A percentile compares a stretch with the other conserved stretches of the same genome.
Evolutionary conservation across 2,888 invertebrate species (phyloP).

Genomic region (Netelia fuscicornis): DNA sequence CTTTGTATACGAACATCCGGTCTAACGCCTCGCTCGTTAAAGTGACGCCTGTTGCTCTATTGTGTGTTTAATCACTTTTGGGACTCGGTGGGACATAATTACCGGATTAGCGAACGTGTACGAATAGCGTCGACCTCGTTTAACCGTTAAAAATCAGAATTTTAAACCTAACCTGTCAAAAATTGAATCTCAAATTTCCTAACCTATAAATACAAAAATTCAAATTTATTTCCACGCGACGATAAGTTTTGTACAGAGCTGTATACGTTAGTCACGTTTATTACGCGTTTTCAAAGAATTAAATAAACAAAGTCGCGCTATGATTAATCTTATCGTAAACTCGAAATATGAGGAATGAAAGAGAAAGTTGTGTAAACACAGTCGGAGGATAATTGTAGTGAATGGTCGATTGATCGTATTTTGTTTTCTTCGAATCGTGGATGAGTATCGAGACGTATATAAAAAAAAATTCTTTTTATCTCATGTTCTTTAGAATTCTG

Average conservation of each 20-base stretch:
- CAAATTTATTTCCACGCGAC: no score
- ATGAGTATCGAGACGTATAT: neutral
- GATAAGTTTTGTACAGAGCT: no score
- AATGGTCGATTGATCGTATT: neutral
- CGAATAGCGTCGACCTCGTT: no score
- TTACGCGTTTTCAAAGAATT: neutral
- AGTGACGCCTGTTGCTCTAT: neutral
- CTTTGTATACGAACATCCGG: neutral
- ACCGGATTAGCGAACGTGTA: neutral
- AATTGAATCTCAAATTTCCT: no score
- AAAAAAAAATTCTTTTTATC: neutral
- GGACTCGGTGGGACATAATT: neutral
- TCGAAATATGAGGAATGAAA: neutral
- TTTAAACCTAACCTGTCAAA: no score
- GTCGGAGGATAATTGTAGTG: neutral
- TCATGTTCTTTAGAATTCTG: neutral
- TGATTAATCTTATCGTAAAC: neutral
- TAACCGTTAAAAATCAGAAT: no score
- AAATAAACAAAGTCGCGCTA: neutral
- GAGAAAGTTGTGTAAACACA: neutral
- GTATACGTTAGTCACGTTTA: neutral
- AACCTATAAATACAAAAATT: no score
- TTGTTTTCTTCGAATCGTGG: neutral
- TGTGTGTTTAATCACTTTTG: neutral
- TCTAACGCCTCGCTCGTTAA: neutral